These are phyloP conservation scores for Colinus virginianus DNA, from an alignment of 2,113 vertebrate genomes.

Conservation along the genomic window DNA sequence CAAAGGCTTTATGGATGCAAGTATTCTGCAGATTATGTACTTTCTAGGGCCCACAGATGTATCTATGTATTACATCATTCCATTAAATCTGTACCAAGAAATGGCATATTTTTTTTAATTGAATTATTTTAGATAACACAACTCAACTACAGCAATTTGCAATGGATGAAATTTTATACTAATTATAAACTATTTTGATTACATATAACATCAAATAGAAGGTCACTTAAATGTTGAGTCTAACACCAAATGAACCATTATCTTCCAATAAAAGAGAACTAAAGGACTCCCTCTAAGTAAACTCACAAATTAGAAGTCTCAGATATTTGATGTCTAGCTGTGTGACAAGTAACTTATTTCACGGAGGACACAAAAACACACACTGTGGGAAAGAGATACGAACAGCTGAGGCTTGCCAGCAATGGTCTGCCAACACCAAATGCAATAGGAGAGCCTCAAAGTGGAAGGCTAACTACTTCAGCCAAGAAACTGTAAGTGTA, in stretches of 20 bases:
- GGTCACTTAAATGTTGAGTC: background rate
- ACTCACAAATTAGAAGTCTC: background rate
- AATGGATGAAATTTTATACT: background rate
- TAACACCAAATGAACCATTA: background rate
- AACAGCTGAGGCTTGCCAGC: background rate
- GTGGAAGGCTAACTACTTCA: background rate
- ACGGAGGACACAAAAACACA: background rate
- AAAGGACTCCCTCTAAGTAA: background rate
- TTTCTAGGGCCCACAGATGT: background rate
- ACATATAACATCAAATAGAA: background rate
- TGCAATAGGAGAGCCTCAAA: background rate
- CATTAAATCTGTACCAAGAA: background rate
- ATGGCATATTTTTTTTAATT: background rate
- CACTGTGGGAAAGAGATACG: background rate
- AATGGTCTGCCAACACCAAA: fast-evolving
- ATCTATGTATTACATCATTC: background rate
- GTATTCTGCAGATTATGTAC: background rate
- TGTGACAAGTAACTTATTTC: background rate
- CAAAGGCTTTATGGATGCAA: background rate
- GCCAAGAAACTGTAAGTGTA: background rate
- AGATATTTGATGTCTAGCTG: background rate
- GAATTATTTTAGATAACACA: background rate
- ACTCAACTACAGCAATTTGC: background rate
- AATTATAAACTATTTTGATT: background rate
- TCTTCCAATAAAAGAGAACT: background rate